These are phyloP conservation scores for Drosophila miranda DNA, from an alignment of 1,140 invertebrate species.

Conservation along the genomic window DNA sequence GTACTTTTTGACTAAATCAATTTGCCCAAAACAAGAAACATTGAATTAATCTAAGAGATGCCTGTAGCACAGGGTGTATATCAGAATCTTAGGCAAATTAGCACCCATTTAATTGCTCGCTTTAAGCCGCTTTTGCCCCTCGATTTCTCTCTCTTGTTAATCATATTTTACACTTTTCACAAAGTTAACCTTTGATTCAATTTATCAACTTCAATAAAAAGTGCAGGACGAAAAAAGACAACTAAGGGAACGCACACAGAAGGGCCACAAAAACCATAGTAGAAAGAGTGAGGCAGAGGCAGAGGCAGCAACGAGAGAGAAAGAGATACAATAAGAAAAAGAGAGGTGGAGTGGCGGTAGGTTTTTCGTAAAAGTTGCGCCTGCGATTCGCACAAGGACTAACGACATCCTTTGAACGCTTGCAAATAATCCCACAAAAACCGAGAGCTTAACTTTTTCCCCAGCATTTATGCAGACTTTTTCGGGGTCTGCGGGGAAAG, in stretches of 20 bases:
- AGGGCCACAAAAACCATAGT: conserved; percentile 39
- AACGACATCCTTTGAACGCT: conserved; percentile 73
- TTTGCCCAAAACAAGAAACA: conserved; percentile 11
- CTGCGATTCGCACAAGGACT: conserved; percentile 52
- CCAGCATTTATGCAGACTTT: conserved; percentile 59
- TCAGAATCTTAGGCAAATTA: conserved; percentile 12
- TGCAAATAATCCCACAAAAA: conserved; percentile 75
- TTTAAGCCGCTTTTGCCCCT: conserved; percentile 15
- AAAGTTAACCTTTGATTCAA: conserved; percentile 72
- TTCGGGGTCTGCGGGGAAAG: neutral
- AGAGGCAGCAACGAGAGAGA: neutral
- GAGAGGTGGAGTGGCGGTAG: too few species aligned
- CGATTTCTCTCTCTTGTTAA: conserved; percentile 15
- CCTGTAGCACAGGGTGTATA: too few species aligned
- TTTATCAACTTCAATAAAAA: conserved; percentile 68
- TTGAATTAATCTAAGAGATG: too few species aligned
- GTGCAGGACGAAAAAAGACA: conserved; percentile 26
- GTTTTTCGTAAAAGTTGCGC: conserved; percentile 44
- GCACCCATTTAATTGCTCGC: conserved; percentile 35
- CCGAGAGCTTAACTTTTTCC: conserved; percentile 74
- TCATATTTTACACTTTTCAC: conserved; percentile 48
- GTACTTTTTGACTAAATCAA: conserved; percentile 38
- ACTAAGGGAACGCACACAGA: conserved; percentile 26
- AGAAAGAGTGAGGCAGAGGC: neutral
- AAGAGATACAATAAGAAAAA: conserved; percentile 3